phyloP scores from a whole-genome alignment of 2,888 invertebrate genomes.

The Isotomurus palustris region DNA sequence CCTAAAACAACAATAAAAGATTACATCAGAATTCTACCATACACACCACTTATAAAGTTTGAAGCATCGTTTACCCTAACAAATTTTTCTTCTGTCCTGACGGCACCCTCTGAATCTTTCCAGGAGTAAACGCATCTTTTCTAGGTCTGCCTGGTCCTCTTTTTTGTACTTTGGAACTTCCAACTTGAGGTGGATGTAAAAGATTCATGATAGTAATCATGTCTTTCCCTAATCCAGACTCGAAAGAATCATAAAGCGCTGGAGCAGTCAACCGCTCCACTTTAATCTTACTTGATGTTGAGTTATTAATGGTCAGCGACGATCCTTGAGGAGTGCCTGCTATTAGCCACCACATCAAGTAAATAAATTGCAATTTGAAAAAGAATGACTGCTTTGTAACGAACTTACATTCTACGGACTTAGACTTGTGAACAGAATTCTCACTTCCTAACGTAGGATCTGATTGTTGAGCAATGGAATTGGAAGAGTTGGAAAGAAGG shows the following conservation, averaged over 20 bases:
- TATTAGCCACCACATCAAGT: no score
- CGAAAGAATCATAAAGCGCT: neutral
- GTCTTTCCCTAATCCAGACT: no score
- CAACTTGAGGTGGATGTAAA: conserved; percentile 44
- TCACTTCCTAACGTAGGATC: no score
- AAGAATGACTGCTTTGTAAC: no score
- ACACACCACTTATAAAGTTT: neutral
- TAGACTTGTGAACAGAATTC: no score
- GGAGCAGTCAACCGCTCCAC: neutral
- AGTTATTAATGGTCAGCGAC: no score
- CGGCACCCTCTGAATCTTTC: conserved; percentile 26
- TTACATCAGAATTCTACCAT: neutral
- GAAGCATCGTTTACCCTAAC: conserved; percentile 17
- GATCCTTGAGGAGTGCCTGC: no score
- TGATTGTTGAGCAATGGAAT: no score
- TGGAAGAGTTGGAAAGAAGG: no score
- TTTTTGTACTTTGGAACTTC: conserved; percentile 58
- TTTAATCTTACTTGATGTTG: neutral
- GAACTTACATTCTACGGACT: no score
- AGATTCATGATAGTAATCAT: neutral
- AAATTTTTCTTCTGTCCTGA: conserved; percentile 32
- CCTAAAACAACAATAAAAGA: conserved; percentile 8
- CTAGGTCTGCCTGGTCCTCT: conserved; percentile 75
- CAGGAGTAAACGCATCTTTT: conserved; percentile 59
- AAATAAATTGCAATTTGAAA: no score